Conservation (phyloP, 2,797 vertebrate species). For the Rhadinocentrus ornatus region DNA sequence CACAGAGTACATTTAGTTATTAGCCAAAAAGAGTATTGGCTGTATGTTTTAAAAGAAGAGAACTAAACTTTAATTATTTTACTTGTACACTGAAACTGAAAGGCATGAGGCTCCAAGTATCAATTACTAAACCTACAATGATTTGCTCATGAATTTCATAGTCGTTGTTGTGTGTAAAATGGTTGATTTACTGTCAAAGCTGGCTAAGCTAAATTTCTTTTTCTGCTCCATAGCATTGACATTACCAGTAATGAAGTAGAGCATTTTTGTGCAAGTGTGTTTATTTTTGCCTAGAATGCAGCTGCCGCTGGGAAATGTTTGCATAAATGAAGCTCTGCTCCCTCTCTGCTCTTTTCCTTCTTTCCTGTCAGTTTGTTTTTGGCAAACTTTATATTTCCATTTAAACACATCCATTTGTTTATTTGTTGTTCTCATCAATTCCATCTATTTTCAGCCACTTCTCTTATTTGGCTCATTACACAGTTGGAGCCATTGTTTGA, state of each 20-base stretch:
- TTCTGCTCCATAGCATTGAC: background rate
- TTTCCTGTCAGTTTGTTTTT: conserved; percentile 39
- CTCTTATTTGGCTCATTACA: conserved; percentile 28
- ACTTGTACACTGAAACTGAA: background rate
- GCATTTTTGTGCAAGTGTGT: conserved; percentile 2
- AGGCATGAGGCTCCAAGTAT: background rate
- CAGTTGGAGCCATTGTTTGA: conserved; percentile 44
- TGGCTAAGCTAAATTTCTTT: background rate
- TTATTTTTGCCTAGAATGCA: conserved; percentile 32
- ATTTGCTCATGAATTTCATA: conserved; percentile 5
- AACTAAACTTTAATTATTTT: background rate
- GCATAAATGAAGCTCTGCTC: conserved; percentile 27
- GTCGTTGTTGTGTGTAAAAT: background rate
- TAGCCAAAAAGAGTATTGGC: background rate
- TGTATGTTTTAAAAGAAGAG: background rate
- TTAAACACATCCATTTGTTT: conserved; percentile 22
- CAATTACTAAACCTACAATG: background rate
- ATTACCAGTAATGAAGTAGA: conserved; percentile 10
- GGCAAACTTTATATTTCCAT: conserved; percentile 34
- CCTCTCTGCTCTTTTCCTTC: conserved; percentile 15
- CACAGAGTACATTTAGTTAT: background rate
- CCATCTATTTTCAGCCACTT: conserved; percentile 26
- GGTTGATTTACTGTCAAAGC: background rate
- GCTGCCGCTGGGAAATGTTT: conserved; percentile 44
- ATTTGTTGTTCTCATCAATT: conserved; percentile 40